phyloP scores from a whole-genome alignment of 2,113 vertebrate species.

The Pavo muticus region DNA sequence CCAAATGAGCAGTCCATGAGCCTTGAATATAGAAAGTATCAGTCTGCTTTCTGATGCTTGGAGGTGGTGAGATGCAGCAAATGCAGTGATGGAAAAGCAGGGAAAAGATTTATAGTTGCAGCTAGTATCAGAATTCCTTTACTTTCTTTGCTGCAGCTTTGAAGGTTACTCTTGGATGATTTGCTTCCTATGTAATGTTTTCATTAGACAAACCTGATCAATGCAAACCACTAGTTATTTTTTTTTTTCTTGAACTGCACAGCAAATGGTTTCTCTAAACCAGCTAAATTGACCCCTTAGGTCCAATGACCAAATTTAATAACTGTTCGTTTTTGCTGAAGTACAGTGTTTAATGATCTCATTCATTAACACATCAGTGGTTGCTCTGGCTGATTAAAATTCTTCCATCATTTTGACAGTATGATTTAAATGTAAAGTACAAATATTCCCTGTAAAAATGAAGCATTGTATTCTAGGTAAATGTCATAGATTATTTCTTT shows the following conservation, averaged over 20 bases:
- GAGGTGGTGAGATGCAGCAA: not conserved
- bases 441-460: conserved; percentile 48
- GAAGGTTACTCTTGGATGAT: not conserved
- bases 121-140: not conserved
- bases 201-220: conserved; percentile 19
- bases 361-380: conserved; percentile 65
- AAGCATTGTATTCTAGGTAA: not conserved
- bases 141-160: not conserved
- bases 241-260: conserved; percentile 11
- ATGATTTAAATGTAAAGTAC: conserved; percentile 45
- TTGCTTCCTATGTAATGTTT: not conserved
- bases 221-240: not conserved
- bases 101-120: not conserved
- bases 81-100: not conserved
- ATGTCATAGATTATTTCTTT: not conserved
- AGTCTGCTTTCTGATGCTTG: not conserved
- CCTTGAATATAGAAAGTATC: not conserved
- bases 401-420: conserved; percentile 66
- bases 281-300: conserved; percentile 53
- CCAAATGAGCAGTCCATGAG: not conserved
- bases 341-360: conserved; percentile 53
- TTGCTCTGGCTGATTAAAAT: conserved; percentile 66
- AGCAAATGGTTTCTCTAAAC: conserved; percentile 61
- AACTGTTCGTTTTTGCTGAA: conserved; percentile 65
- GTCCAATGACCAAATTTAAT: conserved; percentile 64